Percentiles rank a stretch among this genome's conserved stretches.
Evolutionary conservation across 1,140 invertebrate genomes (phyloP).

Genomic region (Euura saliciscinereae): DNA sequence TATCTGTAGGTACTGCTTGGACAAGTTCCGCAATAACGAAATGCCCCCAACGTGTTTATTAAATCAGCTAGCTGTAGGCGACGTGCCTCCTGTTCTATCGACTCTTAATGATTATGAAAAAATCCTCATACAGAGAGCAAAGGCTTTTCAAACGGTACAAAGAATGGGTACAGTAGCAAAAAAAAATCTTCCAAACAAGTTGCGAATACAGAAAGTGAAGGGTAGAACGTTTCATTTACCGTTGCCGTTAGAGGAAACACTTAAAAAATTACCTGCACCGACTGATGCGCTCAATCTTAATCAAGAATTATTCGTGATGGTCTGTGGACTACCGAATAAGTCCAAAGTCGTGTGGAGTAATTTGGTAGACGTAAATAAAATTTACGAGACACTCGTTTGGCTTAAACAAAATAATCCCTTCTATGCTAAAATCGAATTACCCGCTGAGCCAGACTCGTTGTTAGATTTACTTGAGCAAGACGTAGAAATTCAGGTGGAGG

Average conservation of each 20-base stretch:
- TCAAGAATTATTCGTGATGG: conserved; percentile 16
- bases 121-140: conserved; percentile 22
- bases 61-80: neutral
- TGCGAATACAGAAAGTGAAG: conserved; percentile 20
- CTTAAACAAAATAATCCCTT: conserved; percentile 28
- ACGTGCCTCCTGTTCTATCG: neutral
- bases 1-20: too few relatives aligned
- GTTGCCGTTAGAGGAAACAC: conserved; percentile 21
- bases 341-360: conserved; percentile 22
- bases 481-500: conserved; percentile 8
- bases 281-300: conserved; percentile 23
- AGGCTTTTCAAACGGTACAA: conserved; percentile 19
- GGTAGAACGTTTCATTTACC: conserved; percentile 28
- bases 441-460: conserved; percentile 15
- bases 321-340: neutral
- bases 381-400: conserved; percentile 26
- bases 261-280: conserved; percentile 27
- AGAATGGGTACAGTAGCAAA: conserved; percentile 15
- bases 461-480: neutral
- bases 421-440: conserved; percentile 27
- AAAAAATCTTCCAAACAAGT: neutral
- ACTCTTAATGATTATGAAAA: conserved; percentile 18
- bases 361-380: conserved; percentile 29
- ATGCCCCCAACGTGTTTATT: neutral
- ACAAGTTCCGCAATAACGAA: neutral